Evolutionary conservation across 2,888 invertebrate genomes (phyloP), one percentile per base, ranked within the genome.

Genomic region (Dascillus cervinus): DNA sequence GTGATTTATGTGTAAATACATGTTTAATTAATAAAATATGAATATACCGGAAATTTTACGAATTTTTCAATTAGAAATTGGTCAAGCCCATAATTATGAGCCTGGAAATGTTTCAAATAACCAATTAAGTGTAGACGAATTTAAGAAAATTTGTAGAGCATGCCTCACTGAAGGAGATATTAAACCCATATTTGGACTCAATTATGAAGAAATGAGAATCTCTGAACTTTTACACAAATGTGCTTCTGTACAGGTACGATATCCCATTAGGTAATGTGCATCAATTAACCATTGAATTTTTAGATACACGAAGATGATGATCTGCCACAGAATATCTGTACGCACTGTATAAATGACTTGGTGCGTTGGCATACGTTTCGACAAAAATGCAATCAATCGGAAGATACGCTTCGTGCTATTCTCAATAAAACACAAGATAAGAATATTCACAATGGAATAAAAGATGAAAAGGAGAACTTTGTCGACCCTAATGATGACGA

Each of bases 311-410:
- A 26, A 19, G 23, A 35, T 9, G 35, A 41, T 21, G 9, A 24
- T 13, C 26, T 41, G 13, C 41, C 41, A 4, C 29, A 41, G 24
- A 32, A 34, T 13, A 41, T 41, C 11, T 41, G 41, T 28, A 11
- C 17, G 8, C 27, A 13, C 9, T 39, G 39, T 25, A 26, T 36
- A 24, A 10, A 19, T 3, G 33, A 36, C n/a, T 20, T 39, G 14
- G 32, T 39, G 5, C 24, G 26, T 29, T 11, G 23, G 13, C 28
- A 33, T 11, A 22, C 22, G 3, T 39, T 39, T 29, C 28, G 32
- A 11, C 25, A 29, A 22, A 41, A 41, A 32, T 41, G 35, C 11
- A 29, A 37, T 14, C 25, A 22, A 3, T 31, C 38, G 2, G 31
- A 39, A 14, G 11, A 11, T 3, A n/a, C 22, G 6, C 22, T 39